Evolutionary conservation across 2,113 vertebrate genomes (phyloP).

Genomic region (Pterocles burchelli): DNA sequence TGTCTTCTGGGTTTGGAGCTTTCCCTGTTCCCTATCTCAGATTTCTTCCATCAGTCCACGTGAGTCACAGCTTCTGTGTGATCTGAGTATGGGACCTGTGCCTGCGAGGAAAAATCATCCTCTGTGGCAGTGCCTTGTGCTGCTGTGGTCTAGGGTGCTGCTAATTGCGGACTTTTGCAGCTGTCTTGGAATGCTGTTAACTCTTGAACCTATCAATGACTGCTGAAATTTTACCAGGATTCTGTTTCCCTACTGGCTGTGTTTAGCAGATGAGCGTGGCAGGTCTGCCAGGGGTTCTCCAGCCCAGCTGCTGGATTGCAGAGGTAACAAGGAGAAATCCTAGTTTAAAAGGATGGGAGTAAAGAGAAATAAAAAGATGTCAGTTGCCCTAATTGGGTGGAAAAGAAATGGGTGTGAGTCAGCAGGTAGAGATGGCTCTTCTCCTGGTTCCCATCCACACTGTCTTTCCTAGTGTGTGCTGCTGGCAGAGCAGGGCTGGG

Average conservation of each 20-base stretch:
- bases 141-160: neutral
- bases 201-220: neutral
- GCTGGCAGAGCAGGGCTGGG: too few relatives aligned
- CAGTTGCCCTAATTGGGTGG: neutral
- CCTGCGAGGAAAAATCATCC: neutral
- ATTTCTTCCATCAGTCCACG: neutral
- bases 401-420: neutral
- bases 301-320: neutral
- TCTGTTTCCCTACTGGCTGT: neutral
- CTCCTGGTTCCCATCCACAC: neutral
- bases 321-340: neutral
- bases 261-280: neutral
- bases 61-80: neutral
- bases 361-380: neutral
- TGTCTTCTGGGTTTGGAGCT: neutral
- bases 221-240: neutral
- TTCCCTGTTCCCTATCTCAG: neutral
- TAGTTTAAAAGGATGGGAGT: neutral
- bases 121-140: neutral
- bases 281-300: rapidly evolving
- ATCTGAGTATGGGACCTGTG: neutral
- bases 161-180: neutral
- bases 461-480: neutral
- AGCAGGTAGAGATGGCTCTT: neutral
- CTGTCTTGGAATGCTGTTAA: neutral